Evolutionary conservation across 23 tunicate genomes (phyloP), one percentile per base, ranked within the genome.

Genomic region (Trididemnum miniatum): DNA sequence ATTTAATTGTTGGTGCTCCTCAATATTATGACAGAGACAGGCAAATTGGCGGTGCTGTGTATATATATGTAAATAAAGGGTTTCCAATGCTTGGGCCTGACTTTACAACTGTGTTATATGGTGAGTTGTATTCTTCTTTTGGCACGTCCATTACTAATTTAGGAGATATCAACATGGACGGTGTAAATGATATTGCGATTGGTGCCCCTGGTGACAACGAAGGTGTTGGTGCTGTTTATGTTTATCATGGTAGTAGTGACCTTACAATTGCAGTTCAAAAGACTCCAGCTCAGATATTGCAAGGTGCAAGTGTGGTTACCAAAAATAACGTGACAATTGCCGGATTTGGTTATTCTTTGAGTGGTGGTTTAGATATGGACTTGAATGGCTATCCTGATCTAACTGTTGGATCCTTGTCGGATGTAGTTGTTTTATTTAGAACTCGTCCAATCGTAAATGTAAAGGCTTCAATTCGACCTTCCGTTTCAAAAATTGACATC

Each of bases 101-200:
- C 2, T 78, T 87, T 1, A 80, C 90, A 20, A 52, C 67, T 38
- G 49, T 77, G 5, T 44, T 87, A 38, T 92, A 71, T 78, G 91
- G 91, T 12, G 83, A 84, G 34, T 27, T 93, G 7, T 93, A 93
- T 63, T 93, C 98, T 25, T 76, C 83, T 0, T 93, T 93, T 74
- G 98, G 98, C 2, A 88, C 57, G 76, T 88, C 98, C 0, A 88
- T 93, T 26, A 74, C 89, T 9, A 84, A 28, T 73, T 30, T 81
- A 28, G 98, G 98, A 33, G 98, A 93, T 51, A 57, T 93, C 7
- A 88, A 93, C 77, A 88, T 88, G 93, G 98, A 93, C 76, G 98
- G 98, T 3, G 81, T 80, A 0, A 82, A 88, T 65, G 98, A 93
- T 65, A 76, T 93, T 72, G 98, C 93, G 34, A 88, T 93, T 40